Conservation (phyloP, 2,888 invertebrate genomes). For the Dioctria linearis region DNA sequence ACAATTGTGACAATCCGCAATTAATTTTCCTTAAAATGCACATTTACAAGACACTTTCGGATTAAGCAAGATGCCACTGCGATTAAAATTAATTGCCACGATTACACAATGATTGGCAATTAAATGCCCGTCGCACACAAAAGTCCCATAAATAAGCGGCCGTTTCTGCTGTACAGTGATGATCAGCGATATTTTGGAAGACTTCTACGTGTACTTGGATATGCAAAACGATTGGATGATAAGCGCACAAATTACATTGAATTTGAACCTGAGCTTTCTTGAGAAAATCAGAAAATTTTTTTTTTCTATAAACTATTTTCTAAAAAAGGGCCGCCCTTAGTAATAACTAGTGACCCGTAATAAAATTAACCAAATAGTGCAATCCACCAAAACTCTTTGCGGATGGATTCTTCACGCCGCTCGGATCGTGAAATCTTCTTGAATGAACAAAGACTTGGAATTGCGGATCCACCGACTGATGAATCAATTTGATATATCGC, state of each 20-base stretch:
- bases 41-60: background rate
- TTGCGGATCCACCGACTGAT: slow-evolving; percentile 28
- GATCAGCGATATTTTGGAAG: background rate
- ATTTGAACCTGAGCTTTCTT: background rate
- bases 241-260: background rate
- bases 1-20: too few species aligned
- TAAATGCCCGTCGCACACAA: too few species aligned
- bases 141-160: background rate
- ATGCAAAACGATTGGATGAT: background rate
- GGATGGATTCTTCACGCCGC: slow-evolving; percentile 24
- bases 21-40: too few species aligned
- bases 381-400: background rate
- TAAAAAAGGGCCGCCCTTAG: background rate
- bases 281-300: background rate
- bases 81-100: background rate
- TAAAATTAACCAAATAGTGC: background rate
- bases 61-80: background rate
- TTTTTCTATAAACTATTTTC: background rate
- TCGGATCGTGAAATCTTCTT: slow-evolving; percentile 27
- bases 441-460: slow-evolving; percentile 31
- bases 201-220: background rate
- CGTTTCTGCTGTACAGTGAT: background rate
- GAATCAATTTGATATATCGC: slow-evolving; percentile 37
- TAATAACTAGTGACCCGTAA: background rate
- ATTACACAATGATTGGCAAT: background rate